Base-by-base conservation (phyloP, 2,888 invertebrate genomes). In the Coremacera marginata region DNA sequence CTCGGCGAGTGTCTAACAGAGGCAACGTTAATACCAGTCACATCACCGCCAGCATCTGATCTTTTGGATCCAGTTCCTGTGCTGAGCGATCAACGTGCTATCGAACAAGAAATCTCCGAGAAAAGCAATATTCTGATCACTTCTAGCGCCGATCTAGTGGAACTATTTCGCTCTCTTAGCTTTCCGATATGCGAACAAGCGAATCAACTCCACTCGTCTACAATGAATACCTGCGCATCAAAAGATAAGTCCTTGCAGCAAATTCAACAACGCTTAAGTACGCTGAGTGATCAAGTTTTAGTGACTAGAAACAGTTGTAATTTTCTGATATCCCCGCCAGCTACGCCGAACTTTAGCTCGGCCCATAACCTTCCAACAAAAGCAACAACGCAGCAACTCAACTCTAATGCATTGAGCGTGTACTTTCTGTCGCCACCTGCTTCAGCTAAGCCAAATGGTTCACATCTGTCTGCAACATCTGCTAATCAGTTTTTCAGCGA, bases 361-460 rank as follows among this genome's bases (percentile, higher is more conserved):
- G 81, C 83, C 14, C 84, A 82, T 73, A 82, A 86, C 70, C 80
- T 85, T 71, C 83, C 84, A 51, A 80, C 73, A 19, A 79, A 80
- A 75, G 70, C 78, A 25, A 70, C 76, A 60, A 55, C 71, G 27
- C 77, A 60, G 44, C 76, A 70, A 22, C 63, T 76, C 57, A 75
- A 76, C 55, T 77, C 70, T 49, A 83, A 78, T 81, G 81, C 85
- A 70, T 86, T 89, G 79, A 88, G 88, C 80, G 90, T 89, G 37
- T 89, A 88, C 83, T 89, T 89, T 82, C 84, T 89, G 63, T 89
- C 89, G 79, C 89, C 89, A 74, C 86, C 85, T 44, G 80, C 86
- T 22, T 83, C 84, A 9, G 84, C 87, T 44, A 84, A 84, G 11
- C 80, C 84, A 75, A 19, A 9, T 16, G 11, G 11, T 14, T 82